These are phyloP conservation scores for Hippoglossus hippoglossus DNA, from an alignment of 2,797 vertebrate species.

Conservation along the genomic window DNA sequence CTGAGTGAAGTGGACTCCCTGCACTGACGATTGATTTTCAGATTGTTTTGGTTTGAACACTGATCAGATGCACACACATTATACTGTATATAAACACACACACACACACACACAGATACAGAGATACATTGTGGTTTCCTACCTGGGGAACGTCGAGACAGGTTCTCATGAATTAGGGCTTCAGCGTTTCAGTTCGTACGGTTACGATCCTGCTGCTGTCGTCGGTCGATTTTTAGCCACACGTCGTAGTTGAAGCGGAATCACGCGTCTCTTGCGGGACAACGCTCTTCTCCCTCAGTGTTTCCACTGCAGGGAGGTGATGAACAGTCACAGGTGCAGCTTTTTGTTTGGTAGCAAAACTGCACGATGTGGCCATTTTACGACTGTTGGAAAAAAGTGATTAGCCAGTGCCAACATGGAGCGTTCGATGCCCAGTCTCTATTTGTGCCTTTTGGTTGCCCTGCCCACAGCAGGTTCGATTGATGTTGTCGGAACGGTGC, in stretches of 20 bases:
- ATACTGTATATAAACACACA: slow-evolving; percentile 21
- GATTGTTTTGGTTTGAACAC: slow-evolving; percentile 57
- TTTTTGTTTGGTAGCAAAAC: slow-evolving; percentile 29
- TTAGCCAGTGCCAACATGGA: slow-evolving; percentile 32
- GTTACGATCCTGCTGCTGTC: slow-evolving; percentile 44
- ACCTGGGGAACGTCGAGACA: background rate
- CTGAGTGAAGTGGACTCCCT: slow-evolving; percentile 65
- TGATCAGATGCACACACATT: slow-evolving; percentile 39
- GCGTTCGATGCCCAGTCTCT: slow-evolving; percentile 23
- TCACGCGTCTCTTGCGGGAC: background rate
- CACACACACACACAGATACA: slow-evolving; percentile 16
- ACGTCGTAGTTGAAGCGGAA: slow-evolving; percentile 5
- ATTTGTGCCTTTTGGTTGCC: slow-evolving; percentile 67
- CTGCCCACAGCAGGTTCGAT: slow-evolving; percentile 5
- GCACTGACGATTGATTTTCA: slow-evolving; percentile 60
- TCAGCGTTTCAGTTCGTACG: slow-evolving; percentile 32
- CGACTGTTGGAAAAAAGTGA: slow-evolving; percentile 3
- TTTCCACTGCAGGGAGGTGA: background rate
- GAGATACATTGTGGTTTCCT: slow-evolving; percentile 25
- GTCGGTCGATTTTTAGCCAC: slow-evolving; percentile 16
- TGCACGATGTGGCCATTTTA: slow-evolving; percentile 24
- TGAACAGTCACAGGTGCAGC: slow-evolving; percentile 17
- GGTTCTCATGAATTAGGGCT: slow-evolving; percentile 31
- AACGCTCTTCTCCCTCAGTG: background rate
- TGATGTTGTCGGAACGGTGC: slow-evolving; percentile 38